Conservation (phyloP, 2,888 invertebrate species). For the Drosophila merina region DNA sequence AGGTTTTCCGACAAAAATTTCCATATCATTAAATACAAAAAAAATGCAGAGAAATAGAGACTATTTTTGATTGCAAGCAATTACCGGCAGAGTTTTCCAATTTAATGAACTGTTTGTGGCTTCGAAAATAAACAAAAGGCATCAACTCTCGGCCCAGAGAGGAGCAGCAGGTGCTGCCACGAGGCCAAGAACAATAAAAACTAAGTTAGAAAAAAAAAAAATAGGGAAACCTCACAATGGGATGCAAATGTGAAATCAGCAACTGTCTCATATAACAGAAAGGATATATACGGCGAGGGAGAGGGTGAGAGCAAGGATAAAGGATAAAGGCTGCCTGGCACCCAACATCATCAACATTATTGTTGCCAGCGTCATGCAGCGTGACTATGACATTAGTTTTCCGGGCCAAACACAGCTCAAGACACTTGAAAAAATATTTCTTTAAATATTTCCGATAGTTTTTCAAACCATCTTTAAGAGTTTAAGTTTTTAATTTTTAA, state of each 20-base stretch:
- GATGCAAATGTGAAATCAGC: constrained; percentile 58
- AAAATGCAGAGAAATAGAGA: constrained; percentile 1
- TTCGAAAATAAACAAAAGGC: constrained; percentile 8
- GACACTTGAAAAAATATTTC: not conserved
- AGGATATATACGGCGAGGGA: not conserved
- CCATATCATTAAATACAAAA: constrained; percentile 4
- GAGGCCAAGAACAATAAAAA: constrained; percentile 19
- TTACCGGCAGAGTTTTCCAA: constrained; percentile 24
- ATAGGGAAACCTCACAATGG: constrained; percentile 44
- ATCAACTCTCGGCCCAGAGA: not conserved
- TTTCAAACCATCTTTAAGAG: too few species aligned
- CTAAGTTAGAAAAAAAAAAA: constrained; percentile 11
- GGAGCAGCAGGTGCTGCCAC: constrained; percentile 16
- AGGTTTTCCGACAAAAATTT: not conserved
- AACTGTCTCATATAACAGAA: constrained; percentile 34
- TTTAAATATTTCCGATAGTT: too few species aligned
- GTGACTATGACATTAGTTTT: constrained; percentile 73
- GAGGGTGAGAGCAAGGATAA: not conserved
- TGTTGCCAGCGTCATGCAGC: constrained; percentile 68
- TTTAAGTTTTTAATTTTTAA: too few species aligned
- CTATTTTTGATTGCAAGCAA: constrained; percentile 33
- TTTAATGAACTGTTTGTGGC: constrained; percentile 34
- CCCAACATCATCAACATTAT: constrained; percentile 56
- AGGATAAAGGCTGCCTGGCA: constrained; percentile 10
- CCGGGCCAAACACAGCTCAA: not conserved